phyloP scores from a whole-genome alignment of 2,888 invertebrate species.

The Sclerodermus sp. region DNA sequence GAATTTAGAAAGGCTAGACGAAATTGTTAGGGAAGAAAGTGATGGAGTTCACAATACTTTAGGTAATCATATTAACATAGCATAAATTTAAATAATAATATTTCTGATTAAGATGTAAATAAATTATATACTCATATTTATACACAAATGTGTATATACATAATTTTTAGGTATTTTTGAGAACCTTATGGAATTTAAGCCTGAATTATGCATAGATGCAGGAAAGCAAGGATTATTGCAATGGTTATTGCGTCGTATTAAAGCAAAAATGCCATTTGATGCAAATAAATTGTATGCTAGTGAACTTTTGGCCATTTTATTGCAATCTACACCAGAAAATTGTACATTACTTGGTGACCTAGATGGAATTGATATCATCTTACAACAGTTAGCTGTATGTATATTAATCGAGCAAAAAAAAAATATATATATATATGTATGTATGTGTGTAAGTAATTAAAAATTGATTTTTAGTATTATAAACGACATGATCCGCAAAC shows the following conservation, averaged over 20 bases:
- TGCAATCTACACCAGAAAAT: constrained; percentile 88
- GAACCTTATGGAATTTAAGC: constrained; percentile 89
- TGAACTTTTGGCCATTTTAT: constrained; percentile 91
- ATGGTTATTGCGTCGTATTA: constrained; percentile 90
- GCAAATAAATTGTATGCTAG: constrained; percentile 93
- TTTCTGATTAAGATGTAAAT: background rate
- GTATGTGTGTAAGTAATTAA: too few species aligned
- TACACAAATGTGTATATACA: background rate
- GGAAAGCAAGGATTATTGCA: constrained; percentile 87
- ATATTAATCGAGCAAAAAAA: constrained; percentile 1
- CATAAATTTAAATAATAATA: background rate
- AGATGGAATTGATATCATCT: constrained; percentile 93
- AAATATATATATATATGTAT: too few species aligned
- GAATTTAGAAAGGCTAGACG: constrained; percentile 91
- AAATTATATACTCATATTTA: constrained; percentile 3
- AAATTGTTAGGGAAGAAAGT: constrained; percentile 88
- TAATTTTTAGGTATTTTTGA: constrained; percentile 80
- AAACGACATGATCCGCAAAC: constrained; percentile 91
- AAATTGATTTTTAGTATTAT: constrained; percentile 71
- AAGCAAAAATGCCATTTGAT: constrained; percentile 89
- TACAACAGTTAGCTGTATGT: constrained; percentile 89
- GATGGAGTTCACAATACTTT: constrained; percentile 96
- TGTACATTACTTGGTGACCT: constrained; percentile 82
- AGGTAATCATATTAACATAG: constrained; percentile 57
- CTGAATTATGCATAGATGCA: constrained; percentile 81